Base-by-base conservation (phyloP, 2,888 invertebrate species). In the Athalia rosae region DNA sequence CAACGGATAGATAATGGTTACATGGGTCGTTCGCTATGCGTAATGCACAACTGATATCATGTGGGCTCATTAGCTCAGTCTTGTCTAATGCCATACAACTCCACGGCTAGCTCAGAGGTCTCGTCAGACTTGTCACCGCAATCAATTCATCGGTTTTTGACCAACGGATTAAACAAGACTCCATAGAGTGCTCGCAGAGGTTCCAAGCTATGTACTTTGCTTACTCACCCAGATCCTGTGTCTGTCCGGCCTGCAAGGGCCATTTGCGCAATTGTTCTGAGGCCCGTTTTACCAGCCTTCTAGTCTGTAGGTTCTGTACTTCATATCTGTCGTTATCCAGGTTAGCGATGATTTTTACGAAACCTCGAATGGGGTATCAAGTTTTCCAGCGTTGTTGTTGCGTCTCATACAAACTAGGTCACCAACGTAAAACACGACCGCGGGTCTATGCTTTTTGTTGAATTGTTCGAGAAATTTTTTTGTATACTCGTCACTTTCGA, bases 181-280 rank as follows among this genome's bases (percentile, higher is more conserved):
- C n/a, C n/a, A n/a, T n/a, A n/a, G n/a, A n/a, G n/a, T n/a, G n/a
- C n/a, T n/a, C n/a, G n/a, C n/a, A n/a, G n/a, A n/a, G n/a, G 74
- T 45, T 56, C 43, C 76, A 11, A 64, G 28, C 28, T 28, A 28
- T 28, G 2, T 28, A 28, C 28, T 28, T 28, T 28, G 28, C 28
- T 28, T 28, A 28, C 53, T 67, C 15, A 67, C 67, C 15, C 3
- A 67, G 11, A 47, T 67, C 50, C 1, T 48, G 50, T 5, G 47
- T 48, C 47, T 67, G 67, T 47, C 50, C 67, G 9, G 47, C 8
- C 28, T 67, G 67, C 7, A 50, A 50, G 8, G 67, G 67, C 67
- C 50, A 67, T 28, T n/a, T 47, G n/a, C 67, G 13, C 41, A 67
- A n/a, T 41, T 67, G 67, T 50, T 67, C 67, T 6, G 53, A 67